These are phyloP conservation scores for Lycophotia porphyrea DNA, from an alignment of 2,888 invertebrate species.

Conservation along the genomic window DNA sequence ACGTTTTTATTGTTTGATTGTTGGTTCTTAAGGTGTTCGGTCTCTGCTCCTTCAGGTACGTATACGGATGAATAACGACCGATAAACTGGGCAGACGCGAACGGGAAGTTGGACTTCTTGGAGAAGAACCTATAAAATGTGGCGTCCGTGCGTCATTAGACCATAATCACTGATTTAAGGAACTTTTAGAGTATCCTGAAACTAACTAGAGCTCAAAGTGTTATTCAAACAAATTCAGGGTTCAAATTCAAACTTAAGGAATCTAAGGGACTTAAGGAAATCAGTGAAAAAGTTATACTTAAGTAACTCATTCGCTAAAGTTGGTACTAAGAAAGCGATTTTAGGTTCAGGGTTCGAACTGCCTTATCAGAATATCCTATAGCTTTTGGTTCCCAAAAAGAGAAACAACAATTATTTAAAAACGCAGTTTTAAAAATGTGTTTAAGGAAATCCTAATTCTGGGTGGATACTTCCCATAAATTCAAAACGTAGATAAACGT, in stretches of 20 bases:
- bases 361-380: not conserved
- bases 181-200: not conserved
- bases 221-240: not conserved
- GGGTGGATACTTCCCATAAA: not conserved
- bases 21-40: slow-evolving; percentile 71
- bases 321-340: not conserved
- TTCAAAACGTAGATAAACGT: not conserved
- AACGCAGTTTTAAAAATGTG: not conserved
- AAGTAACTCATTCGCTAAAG: too few species aligned
- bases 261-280: too few species aligned
- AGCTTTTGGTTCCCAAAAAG: not conserved
- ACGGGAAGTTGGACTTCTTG: slow-evolving; percentile 27
- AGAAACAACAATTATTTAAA: not conserved
- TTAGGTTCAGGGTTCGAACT: not conserved
- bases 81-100: slow-evolving; percentile 25
- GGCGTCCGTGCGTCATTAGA: not conserved
- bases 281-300: not conserved
- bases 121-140: slow-evolving; percentile 19
- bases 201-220: not conserved
- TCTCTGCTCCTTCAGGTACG: slow-evolving; percentile 41
- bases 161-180: not conserved
- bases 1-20: slow-evolving; percentile 82
- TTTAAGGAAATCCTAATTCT: not conserved
- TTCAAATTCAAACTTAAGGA: not conserved
- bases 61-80: slow-evolving; percentile 25